A percentile compares a stretch with the other conserved stretches of the same genome.
Evolutionary conservation across 1,140 invertebrate species (phyloP).

Genomic region (Plutomurus gul): DNA sequence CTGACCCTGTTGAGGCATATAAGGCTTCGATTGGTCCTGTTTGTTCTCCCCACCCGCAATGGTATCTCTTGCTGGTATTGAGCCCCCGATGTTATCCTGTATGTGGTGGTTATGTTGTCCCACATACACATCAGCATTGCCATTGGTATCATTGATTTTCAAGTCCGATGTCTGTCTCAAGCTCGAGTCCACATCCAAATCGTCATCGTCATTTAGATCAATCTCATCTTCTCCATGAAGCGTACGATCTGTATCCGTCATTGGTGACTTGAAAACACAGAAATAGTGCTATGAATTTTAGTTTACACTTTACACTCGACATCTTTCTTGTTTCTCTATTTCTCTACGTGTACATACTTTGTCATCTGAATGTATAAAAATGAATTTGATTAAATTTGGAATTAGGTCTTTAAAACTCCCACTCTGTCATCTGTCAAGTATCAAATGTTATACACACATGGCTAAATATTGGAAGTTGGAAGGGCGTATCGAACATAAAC

Average conservation of each 20-base stretch:
- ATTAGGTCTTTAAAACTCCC: no score
- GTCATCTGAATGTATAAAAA: no score
- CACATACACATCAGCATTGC: slow-evolving; percentile 17
- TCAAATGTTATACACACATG: no score
- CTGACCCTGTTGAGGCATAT: neutral
- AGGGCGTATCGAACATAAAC: no score
- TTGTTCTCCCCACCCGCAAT: slow-evolving; percentile 6
- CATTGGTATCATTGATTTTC: slow-evolving; percentile 20
- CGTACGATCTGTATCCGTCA: slow-evolving; percentile 50
- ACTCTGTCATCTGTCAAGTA: no score
- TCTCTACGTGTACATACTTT: no score
- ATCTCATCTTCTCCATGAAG: slow-evolving; percentile 51
- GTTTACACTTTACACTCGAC: neutral
- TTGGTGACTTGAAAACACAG: slow-evolving; percentile 45
- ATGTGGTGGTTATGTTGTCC: neutral
- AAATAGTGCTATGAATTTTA: neutral
- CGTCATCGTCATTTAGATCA: slow-evolving; percentile 53
- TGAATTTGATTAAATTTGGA: no score
- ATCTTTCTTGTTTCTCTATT: no score
- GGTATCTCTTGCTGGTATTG: neutral
- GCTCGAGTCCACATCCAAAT: slow-evolving; percentile 30
- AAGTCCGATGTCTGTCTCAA: neutral
- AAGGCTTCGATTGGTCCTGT: slow-evolving; percentile 28
- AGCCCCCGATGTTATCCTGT: neutral
- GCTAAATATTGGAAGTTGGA: no score